phyloP scores from a whole-genome alignment of 2,797 vertebrate species.

The Helarctos malayanus region DNA sequence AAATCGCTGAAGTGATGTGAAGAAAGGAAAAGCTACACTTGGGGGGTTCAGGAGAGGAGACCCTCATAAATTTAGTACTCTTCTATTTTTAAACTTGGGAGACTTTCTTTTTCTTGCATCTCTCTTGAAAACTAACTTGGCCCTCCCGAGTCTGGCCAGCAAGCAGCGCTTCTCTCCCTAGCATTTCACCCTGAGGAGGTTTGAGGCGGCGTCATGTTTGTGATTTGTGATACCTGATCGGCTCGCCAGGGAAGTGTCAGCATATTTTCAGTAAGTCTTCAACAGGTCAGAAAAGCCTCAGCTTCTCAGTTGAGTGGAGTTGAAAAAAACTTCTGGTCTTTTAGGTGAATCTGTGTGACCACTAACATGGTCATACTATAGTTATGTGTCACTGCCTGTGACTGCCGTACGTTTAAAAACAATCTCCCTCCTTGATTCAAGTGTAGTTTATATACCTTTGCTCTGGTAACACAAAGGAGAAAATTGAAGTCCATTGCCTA shows the following conservation, averaged over 20 bases:
- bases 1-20: not conserved
- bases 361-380: not conserved
- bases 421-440: not conserved
- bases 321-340: not conserved
- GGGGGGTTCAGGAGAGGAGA: not conserved
- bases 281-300: not conserved
- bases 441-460: not conserved
- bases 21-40: not conserved
- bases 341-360: not conserved
- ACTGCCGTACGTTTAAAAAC: not conserved
- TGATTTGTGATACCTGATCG: not conserved
- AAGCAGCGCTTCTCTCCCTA: not conserved
- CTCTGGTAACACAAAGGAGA: not conserved
- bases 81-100: not conserved
- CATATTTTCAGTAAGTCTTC: not conserved
- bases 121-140: slow-evolving; percentile 21
- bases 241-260: not conserved
- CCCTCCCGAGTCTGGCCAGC: not conserved
- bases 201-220: not conserved
- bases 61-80: not conserved
- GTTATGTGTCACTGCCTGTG: not conserved
- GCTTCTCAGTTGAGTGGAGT: not conserved
- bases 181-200: not conserved
- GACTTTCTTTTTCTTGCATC: slow-evolving; percentile 29
- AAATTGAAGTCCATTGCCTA: slow-evolving; percentile 11